These are phyloP conservation scores for Adelphocoris suturalis DNA, from an alignment of 2,888 invertebrate species.

Conservation along the genomic window DNA sequence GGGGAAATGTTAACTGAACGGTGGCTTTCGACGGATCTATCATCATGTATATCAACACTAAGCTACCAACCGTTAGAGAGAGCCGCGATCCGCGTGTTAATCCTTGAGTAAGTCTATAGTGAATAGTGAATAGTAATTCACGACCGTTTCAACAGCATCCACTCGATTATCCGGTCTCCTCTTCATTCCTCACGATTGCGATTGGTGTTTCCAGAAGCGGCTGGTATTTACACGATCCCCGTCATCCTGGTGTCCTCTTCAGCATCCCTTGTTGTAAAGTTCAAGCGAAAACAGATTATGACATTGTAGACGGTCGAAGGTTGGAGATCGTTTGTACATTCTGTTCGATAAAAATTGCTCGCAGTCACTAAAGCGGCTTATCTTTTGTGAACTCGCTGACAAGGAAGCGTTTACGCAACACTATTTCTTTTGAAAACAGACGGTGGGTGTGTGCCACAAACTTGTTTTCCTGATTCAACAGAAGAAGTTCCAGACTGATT, in stretches of 20 bases:
- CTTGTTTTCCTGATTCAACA: too few relatives aligned
- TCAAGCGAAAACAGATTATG: slow-evolving; percentile 24
- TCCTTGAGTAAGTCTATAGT: background rate
- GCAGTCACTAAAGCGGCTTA: too few relatives aligned
- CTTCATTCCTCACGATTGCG: background rate
- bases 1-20: too few relatives aligned
- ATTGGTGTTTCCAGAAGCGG: slow-evolving; percentile 12
- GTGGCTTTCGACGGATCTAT: too few relatives aligned
- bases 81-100: background rate
- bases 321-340: too few relatives aligned
- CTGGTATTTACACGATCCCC: slow-evolving; percentile 15
- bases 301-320: background rate
- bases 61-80: background rate
- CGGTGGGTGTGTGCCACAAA: too few relatives aligned
- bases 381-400: too few relatives aligned
- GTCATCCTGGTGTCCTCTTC: slow-evolving; percentile 15
- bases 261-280: background rate
- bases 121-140: slow-evolving; percentile 13
- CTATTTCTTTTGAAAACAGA: too few relatives aligned
- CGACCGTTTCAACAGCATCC: background rate
- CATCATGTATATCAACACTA: background rate
- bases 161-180: background rate
- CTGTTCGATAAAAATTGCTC: too few relatives aligned
- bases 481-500: too few relatives aligned
- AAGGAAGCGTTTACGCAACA: too few relatives aligned